A percentile compares a stretch with the other conserved stretches of the same genome.
Conservation (phyloP, 2,113 vertebrate genomes). For the Psettodes erumei region DNA sequence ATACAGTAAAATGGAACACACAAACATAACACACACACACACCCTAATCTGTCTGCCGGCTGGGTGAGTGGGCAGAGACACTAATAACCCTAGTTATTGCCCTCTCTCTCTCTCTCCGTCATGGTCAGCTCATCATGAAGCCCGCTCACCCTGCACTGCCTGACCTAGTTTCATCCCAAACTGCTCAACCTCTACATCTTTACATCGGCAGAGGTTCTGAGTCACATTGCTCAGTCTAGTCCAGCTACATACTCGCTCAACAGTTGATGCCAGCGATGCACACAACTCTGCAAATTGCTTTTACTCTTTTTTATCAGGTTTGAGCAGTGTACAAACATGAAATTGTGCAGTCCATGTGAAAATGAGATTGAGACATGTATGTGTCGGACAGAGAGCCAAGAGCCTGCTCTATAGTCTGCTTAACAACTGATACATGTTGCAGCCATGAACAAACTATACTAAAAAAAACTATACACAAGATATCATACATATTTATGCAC, state of each 20-base stretch:
- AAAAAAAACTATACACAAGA: too few species aligned
- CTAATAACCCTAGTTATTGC: constrained; percentile 49
- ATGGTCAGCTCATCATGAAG: constrained; percentile 43
- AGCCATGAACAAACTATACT: not conserved
- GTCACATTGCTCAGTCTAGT: constrained; percentile 33
- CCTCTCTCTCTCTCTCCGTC: constrained; percentile 39
- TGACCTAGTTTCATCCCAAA: constrained; percentile 71
- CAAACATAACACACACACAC: constrained; percentile 4
- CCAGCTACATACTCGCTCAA: not conserved
- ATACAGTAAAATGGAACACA: constrained; percentile 7
- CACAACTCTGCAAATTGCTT: not conserved
- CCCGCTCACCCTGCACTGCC: constrained; percentile 32
- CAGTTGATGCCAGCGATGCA: not conserved
- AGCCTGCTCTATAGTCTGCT: not conserved
- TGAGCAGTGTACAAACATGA: too few species aligned
- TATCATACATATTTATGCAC: too few species aligned
- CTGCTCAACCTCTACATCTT: constrained; percentile 49
- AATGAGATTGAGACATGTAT: too few species aligned
- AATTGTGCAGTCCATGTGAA: not conserved
- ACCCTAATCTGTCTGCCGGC: constrained; percentile 45
- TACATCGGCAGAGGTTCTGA: constrained; percentile 54
- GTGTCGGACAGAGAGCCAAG: not conserved
- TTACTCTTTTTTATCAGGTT: not conserved
- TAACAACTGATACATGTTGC: not conserved
- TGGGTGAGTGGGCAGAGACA: constrained; percentile 21